Percentiles rank a stretch among this genome's conserved stretches.
phyloP scores from a whole-genome alignment of 2,888 invertebrate genomes.

The Eupithecia subumbrata region DNA sequence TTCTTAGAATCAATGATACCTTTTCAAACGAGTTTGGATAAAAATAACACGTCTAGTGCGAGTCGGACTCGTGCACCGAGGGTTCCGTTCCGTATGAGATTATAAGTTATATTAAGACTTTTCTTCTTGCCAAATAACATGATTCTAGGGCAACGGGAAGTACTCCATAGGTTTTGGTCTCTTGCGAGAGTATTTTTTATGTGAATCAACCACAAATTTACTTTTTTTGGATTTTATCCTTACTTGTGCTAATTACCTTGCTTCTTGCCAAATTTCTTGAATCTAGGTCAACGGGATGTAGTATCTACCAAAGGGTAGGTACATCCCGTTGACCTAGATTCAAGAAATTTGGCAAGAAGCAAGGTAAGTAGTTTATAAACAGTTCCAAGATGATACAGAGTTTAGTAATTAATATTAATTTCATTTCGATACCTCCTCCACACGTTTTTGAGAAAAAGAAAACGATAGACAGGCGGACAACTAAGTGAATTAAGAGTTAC shows the following conservation, averaged over 20 bases:
- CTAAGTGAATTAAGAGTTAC: not conserved
- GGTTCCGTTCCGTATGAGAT: not conserved
- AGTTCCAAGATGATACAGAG: not conserved
- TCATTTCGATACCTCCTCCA: not conserved
- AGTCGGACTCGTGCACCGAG: not conserved
- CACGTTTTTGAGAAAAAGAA: not conserved
- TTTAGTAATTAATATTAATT: not conserved
- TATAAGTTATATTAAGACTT: not conserved
- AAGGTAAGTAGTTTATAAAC: not conserved
- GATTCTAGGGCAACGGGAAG: not conserved
- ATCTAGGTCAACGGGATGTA: not conserved
- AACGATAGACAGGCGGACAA: not conserved
- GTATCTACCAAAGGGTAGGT: too few relatives aligned
- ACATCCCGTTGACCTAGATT: not conserved
- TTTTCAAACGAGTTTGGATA: not conserved
- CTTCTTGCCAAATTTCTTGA: not conserved
- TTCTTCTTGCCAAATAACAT: not conserved
- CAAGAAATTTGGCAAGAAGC: not conserved
- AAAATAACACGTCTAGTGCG: not conserved
- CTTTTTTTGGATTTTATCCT: not conserved
- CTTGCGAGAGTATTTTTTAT: too few relatives aligned
- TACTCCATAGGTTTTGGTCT: not conserved
- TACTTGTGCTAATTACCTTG: not conserved
- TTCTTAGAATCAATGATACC: constrained; percentile 2
- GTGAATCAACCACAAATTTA: too few relatives aligned